Conservation (phyloP, 2,888 invertebrate genomes). For the Apomyelois bistriatella region DNA sequence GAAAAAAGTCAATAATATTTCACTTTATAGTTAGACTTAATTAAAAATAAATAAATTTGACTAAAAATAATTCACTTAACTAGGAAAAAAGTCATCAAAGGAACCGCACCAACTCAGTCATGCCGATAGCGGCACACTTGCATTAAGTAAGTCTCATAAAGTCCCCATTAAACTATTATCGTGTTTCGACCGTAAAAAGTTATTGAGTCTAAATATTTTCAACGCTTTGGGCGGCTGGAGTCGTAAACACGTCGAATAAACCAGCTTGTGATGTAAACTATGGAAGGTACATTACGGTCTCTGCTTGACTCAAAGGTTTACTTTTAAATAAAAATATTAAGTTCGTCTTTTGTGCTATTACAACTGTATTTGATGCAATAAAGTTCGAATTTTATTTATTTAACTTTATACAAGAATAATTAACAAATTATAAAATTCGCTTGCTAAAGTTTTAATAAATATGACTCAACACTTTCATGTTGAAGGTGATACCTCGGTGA, state of each 20-base stretch:
- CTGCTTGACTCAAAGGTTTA: not conserved
- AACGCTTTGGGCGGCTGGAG: conserved; percentile 36
- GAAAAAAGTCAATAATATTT: too few relatives aligned
- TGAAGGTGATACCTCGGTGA: too few relatives aligned
- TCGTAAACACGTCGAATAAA: conserved; percentile 49
- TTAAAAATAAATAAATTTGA: too few relatives aligned
- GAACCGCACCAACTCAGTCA: conserved; percentile 40
- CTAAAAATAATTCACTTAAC: not conserved
- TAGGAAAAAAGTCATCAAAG: conserved; percentile 36
- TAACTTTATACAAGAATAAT: too few relatives aligned
- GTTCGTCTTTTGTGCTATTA: too few relatives aligned
- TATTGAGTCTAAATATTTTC: conserved; percentile 68
- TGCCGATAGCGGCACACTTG: conserved; percentile 46
- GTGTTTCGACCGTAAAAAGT: conserved; percentile 60
- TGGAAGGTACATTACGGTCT: not conserved
- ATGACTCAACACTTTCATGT: too few relatives aligned
- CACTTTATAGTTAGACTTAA: too few relatives aligned
- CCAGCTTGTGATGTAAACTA: conserved; percentile 24
- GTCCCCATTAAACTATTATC: conserved; percentile 56
- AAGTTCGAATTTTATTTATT: too few relatives aligned
- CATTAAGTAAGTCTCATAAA: conserved; percentile 38
- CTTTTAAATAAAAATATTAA: too few relatives aligned
- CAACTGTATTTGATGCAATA: too few relatives aligned
- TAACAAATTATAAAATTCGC: too few relatives aligned
- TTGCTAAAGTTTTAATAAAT: too few relatives aligned